These are phyloP conservation scores for Brienomyrus brachyistius DNA, from an alignment of 2,113 vertebrate species.

Conservation along the genomic window DNA sequence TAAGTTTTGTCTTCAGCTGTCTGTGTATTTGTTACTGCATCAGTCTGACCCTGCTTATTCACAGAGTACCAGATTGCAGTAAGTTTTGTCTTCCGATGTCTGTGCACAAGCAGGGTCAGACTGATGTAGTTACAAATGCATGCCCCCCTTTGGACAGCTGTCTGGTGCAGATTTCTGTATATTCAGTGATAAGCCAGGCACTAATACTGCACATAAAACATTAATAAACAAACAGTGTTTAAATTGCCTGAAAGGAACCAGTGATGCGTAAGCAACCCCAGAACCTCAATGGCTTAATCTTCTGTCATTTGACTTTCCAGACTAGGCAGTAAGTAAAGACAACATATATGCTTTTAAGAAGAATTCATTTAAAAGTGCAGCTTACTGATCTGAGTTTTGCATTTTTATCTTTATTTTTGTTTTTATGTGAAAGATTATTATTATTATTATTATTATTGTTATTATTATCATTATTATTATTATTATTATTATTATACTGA, in stretches of 20 bases:
- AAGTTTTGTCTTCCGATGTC: slow-evolving; percentile 55
- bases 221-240: slow-evolving; percentile 76
- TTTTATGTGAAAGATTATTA: neutral
- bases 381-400: neutral
- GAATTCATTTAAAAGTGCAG: slow-evolving; percentile 20
- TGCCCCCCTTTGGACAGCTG: slow-evolving; percentile 29
- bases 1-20: slow-evolving; percentile 60
- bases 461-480: neutral
- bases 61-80: no score
- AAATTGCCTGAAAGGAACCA: slow-evolving; percentile 64
- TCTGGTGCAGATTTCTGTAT: slow-evolving; percentile 56
- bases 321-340: slow-evolving; percentile 55
- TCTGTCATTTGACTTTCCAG: slow-evolving; percentile 55
- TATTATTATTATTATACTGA: neutral
- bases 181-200: slow-evolving; percentile 59
- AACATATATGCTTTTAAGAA: slow-evolving; percentile 31
- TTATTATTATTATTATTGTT: neutral
- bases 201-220: slow-evolving; percentile 62
- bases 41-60: no score
- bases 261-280: slow-evolving; percentile 55
- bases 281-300: slow-evolving; percentile 66
- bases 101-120: slow-evolving; percentile 58
- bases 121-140: slow-evolving; percentile 44
- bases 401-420: neutral
- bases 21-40: no score